phyloP scores from a whole-genome alignment of 2,113 vertebrate species.

The Nettapus auritus region DNA sequence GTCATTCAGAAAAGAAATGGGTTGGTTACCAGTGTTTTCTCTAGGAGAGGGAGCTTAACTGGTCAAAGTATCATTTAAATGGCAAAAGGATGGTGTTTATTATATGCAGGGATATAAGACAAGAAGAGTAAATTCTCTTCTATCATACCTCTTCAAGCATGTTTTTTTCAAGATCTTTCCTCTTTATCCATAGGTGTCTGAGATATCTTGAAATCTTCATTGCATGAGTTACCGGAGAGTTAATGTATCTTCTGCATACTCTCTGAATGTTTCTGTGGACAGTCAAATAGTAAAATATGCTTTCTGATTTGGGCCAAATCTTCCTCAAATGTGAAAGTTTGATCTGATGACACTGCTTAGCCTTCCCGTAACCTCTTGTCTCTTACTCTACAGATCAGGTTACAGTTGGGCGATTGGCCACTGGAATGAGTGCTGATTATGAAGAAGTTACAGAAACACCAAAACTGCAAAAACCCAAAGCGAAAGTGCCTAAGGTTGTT shows the following conservation, averaged over 20 bases:
- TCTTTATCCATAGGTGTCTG: not conserved
- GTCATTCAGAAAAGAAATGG: not conserved
- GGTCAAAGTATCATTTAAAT: not conserved
- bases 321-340: not conserved
- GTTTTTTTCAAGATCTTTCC: not conserved
- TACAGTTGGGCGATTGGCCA: conserved; percentile 87
- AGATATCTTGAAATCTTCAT: not conserved
- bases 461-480: conserved; percentile 66
- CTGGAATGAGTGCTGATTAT: conserved; percentile 90
- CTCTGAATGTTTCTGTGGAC: not conserved
- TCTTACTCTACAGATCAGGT: conserved; percentile 77
- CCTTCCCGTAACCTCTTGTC: not conserved
- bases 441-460: conserved; percentile 82
- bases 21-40: not conserved
- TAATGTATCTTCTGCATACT: rapidly evolving
- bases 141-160: not conserved
- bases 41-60: not conserved
- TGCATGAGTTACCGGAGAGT: rapidly evolving
- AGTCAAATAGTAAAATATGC: not conserved
- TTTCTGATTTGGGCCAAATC: not conserved
- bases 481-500: conserved; percentile 84
- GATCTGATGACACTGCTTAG: not conserved
- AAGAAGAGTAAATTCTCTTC: not conserved
- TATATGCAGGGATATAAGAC: not conserved
- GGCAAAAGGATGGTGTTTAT: not conserved